These are phyloP conservation scores for Petrocephalus microphthalmus DNA, from an alignment of 2,113 vertebrate genomes.

Conservation along the genomic window DNA sequence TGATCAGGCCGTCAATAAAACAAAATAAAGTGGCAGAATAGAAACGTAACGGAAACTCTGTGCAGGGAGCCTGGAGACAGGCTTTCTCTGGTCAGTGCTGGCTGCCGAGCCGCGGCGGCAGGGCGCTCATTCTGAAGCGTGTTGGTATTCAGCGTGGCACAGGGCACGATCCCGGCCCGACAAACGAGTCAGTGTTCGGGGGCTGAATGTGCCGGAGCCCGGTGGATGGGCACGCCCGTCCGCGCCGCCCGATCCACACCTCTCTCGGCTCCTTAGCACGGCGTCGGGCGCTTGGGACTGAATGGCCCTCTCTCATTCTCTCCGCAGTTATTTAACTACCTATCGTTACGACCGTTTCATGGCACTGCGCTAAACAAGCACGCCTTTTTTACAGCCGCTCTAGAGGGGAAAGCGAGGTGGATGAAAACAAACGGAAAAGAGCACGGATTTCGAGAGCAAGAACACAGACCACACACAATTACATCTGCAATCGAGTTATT, in stretches of 20 bases:
- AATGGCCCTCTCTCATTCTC: background rate
- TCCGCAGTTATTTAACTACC: background rate
- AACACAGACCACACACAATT: background rate
- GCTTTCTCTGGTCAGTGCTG: background rate
- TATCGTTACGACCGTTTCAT: background rate
- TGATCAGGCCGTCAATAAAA: background rate
- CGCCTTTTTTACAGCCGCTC: background rate
- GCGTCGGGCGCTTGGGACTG: background rate
- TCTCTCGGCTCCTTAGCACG: background rate
- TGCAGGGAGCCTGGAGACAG: background rate
- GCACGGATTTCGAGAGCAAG: background rate
- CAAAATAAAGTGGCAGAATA: background rate
- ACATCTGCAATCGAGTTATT: background rate
- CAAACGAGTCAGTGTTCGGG: background rate
- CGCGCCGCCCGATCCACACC: background rate
- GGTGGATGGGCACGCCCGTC: background rate
- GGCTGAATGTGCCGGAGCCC: background rate
- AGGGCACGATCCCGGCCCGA: background rate
- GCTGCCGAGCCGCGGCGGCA: background rate
- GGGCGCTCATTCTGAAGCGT: background rate
- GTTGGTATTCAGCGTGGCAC: slow-evolving; percentile 13
- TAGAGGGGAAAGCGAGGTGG: background rate
- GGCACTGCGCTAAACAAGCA: background rate
- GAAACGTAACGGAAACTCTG: background rate
- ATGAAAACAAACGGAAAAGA: background rate